These are phyloP conservation scores for Platycheirus rosarum DNA, from an alignment of 2,888 invertebrate genomes.

Conservation along the genomic window DNA sequence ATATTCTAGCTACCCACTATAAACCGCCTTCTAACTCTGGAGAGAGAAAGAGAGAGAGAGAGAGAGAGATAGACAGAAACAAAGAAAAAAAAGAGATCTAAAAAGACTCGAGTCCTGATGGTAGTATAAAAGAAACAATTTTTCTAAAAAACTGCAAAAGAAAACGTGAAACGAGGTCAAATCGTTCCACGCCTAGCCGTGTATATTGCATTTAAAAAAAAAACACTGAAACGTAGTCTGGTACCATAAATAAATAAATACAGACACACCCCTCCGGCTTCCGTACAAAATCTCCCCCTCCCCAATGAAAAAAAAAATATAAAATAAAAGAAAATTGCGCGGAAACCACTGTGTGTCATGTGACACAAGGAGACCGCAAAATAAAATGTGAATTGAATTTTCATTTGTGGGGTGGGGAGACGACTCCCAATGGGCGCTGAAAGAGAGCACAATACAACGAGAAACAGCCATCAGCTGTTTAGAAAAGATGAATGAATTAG, in stretches of 20 bases:
- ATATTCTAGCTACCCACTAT: conserved; percentile 43
- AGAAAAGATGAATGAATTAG: conserved; percentile 40
- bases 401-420: conserved; percentile 17
- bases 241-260: conserved; percentile 73
- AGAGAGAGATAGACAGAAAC: background rate
- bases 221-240: conserved; percentile 62
- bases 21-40: background rate
- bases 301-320: conserved; percentile 19
- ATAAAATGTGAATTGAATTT: conserved; percentile 69
- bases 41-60: conserved; percentile 54
- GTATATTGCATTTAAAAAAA: conserved; percentile 26
- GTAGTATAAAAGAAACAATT: conserved; percentile 60
- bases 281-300: background rate
- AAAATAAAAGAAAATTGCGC: conserved; percentile 65
- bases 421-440: conserved; percentile 14
- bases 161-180: conserved; percentile 73
- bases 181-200: conserved; percentile 46
- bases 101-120: background rate
- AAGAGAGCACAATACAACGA: conserved; percentile 27
- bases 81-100: background rate
- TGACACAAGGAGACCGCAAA: conserved; percentile 70
- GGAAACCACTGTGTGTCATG: conserved; percentile 69
- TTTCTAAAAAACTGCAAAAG: conserved; percentile 73
- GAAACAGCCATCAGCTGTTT: conserved; percentile 60
- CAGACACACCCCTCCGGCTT: conserved; percentile 38